Percentiles rank a stretch among this genome's conserved stretches.
These are phyloP conservation scores for Plotosus lineatus DNA, from an alignment of 2,113 vertebrate genomes.

Conservation along the genomic window DNA sequence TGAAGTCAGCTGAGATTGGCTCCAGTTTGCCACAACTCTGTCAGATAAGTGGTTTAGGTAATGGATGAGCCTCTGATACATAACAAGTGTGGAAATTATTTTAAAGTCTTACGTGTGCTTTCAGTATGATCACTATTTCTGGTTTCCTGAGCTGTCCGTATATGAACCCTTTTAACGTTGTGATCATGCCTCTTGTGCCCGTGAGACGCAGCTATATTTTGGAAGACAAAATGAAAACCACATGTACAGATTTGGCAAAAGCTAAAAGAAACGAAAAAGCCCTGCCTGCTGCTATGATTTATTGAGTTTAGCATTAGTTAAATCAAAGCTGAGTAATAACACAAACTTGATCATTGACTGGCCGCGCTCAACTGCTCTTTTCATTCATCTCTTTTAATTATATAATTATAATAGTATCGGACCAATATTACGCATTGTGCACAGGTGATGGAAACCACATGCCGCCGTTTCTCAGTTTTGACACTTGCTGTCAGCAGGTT, in stretches of 20 bases:
- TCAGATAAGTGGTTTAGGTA: too few species aligned
- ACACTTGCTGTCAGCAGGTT: background rate
- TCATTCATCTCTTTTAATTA: background rate
- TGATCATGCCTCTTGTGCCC: background rate
- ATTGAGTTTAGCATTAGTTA: background rate
- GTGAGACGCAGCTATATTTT: slow-evolving; percentile 27
- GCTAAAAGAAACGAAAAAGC: background rate
- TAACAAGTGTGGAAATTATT: background rate
- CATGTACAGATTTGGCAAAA: slow-evolving; percentile 16
- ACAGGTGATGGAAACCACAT: background rate
- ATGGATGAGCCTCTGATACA: too few species aligned
- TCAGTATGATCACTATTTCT: background rate
- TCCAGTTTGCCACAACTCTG: too few species aligned
- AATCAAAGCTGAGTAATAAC: slow-evolving; percentile 20
- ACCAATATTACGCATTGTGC: background rate
- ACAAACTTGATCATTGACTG: background rate
- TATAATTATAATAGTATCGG: background rate
- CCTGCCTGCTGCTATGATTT: slow-evolving; percentile 11
- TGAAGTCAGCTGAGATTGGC: too few species aligned
- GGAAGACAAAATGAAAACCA: slow-evolving; percentile 26
- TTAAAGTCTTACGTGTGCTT: background rate
- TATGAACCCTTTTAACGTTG: background rate
- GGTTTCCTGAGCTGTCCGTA: background rate
- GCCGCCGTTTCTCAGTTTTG: background rate
- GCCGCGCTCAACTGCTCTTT: background rate